Evolutionary conservation across 2,797 vertebrate species (phyloP).

Genomic region (Spea hammondii): DNA sequence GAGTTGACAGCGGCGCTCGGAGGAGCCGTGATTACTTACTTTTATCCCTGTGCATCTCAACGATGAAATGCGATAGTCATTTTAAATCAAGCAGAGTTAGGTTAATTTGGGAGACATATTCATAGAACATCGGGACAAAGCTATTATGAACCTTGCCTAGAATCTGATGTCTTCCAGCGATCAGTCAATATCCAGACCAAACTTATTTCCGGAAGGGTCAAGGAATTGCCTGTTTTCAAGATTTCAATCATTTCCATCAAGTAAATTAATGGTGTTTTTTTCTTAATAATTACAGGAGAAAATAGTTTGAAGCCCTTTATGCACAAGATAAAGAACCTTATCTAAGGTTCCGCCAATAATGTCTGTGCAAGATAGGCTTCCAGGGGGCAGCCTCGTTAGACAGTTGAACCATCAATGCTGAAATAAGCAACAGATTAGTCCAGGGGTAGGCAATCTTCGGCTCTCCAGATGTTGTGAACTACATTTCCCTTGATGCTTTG

Average conservation of each 20-base stretch:
- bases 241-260: neutral
- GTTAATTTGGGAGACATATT: neutral
- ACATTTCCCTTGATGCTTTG: no score
- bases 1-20: conserved; percentile 29
- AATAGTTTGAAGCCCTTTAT: no score
- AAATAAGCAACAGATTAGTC: no score
- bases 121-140: neutral
- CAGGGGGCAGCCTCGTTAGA: no score
- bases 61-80: conserved; percentile 8
- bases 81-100: conserved; percentile 32
- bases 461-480: no score
- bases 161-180: neutral
- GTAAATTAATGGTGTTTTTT: neutral
- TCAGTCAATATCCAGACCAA: neutral
- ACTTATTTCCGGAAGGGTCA: neutral
- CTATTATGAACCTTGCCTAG: neutral
- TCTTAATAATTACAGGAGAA: no score
- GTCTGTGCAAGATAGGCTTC: no score
- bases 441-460: no score
- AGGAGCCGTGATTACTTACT: conserved; percentile 29
- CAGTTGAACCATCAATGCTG: no score
- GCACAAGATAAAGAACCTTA: no score
- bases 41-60: conserved; percentile 11
- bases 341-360: no score
- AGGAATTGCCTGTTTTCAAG: neutral